phyloP scores from a whole-genome alignment of 2,888 invertebrate genomes.

The Sarcophaga variegata region DNA sequence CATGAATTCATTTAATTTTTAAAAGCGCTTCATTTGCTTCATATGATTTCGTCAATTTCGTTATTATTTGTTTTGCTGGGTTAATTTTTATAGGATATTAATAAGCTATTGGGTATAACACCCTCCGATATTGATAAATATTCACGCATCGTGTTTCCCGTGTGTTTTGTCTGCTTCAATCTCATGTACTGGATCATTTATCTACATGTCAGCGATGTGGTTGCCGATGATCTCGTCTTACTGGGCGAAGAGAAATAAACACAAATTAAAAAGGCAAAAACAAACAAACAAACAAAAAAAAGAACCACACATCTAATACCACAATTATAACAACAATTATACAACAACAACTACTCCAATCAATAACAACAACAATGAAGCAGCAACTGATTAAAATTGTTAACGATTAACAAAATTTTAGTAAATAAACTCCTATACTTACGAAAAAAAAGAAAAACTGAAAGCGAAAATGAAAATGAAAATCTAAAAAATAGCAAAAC shows the following conservation, averaged over 20 bases:
- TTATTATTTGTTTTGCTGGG: slow-evolving; percentile 39
- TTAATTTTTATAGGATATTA: slow-evolving; percentile 86
- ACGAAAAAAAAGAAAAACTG: background rate
- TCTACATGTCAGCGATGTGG: slow-evolving; percentile 97
- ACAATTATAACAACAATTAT: slow-evolving; percentile 26
- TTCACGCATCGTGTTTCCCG: slow-evolving; percentile 98
- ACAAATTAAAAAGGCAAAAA: slow-evolving; percentile 19
- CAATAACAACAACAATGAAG: slow-evolving; percentile 34
- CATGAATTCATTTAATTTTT: background rate
- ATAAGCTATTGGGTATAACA: slow-evolving; percentile 94
- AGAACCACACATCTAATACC: slow-evolving; percentile 24
- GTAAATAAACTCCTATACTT: background rate
- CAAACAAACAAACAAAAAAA: slow-evolving; percentile 19
- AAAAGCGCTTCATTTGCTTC: background rate
- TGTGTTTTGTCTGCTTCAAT: slow-evolving; percentile 99
- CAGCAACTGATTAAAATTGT: slow-evolving; percentile 37
- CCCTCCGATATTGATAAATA: slow-evolving; percentile 99
- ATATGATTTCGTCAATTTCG: background rate
- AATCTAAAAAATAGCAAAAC: slow-evolving; percentile 23
- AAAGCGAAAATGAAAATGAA: slow-evolving; percentile 14
- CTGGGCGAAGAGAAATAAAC: slow-evolving; percentile 87
- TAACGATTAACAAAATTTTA: slow-evolving; percentile 14
- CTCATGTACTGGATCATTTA: slow-evolving; percentile 99
- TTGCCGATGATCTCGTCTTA: slow-evolving; percentile 95
- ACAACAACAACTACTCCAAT: slow-evolving; percentile 29